Evolutionary conservation across 1,140 invertebrate genomes (phyloP), one percentile per base, ranked within the genome.

Genomic region (Drosophila biarmipes): DNA sequence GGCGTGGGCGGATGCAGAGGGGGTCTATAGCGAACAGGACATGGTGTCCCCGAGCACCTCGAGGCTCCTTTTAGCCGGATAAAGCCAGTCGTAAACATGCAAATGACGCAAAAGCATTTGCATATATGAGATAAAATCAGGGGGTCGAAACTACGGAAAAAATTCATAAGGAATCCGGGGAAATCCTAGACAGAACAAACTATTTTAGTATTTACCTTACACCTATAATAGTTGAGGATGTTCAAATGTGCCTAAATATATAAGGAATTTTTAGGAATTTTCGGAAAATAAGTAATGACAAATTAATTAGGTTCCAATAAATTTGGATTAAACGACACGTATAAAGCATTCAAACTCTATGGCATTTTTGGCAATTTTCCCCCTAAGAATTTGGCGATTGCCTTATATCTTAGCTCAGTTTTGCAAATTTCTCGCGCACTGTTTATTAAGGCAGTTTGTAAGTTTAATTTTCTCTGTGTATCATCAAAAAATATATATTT

Each of bases 71-170:
- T 45, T 42, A 40, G 54, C 40, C 24, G 58, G 45, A 35, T 48
- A 46, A 64, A 64, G 40, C 61, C 48, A 69, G 49, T 48, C 51
- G 66, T 69, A 69, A 69, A 69, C 34, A 69, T 69, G 66, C 66
- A 69, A 69, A 69, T 69, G 66, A 49, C 55, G 66, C 66, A 64
- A 34, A 56, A 55, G 55, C 49, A 69, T 69, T 69, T 69, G 66
- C 66, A 69, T 69, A 68, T 55, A 68, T 55, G 66, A 40, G 27
- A 69, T 55, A 55, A 69, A 69, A 56, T 55, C 63, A 31, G 12
- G 42, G 17, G 11, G 19, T 68, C 27, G 10, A 68, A 48, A 67
- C 61, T 38, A 49, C 27, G 24, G 43, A 56, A 31, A 19, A 67
- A 42, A 59, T 29, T 1, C 43, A 12, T 12, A 35, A 38, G n/a